phyloP scores from a whole-genome alignment of 2,888 invertebrate genomes.

The Brachyptera risi region DNA sequence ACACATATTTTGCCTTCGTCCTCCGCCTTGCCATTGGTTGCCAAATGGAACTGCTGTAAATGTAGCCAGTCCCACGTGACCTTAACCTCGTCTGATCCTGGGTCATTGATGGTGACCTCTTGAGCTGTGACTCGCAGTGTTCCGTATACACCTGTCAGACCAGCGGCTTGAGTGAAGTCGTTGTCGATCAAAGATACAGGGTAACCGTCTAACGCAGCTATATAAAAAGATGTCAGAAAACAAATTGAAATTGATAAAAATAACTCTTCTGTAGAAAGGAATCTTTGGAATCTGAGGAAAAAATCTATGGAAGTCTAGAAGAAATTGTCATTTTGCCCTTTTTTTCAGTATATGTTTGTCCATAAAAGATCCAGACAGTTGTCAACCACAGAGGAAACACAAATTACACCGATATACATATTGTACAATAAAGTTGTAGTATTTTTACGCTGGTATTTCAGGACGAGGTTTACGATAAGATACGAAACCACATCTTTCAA shows the following conservation, averaged over 20 bases:
- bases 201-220: conserved; percentile 17
- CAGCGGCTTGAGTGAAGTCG: conserved; percentile 57
- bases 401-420: no score
- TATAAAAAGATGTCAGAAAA: no score
- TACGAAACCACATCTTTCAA: no score
- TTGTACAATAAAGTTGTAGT: no score
- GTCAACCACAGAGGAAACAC: no score
- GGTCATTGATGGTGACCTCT: conserved; percentile 55
- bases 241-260: neutral
- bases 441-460: no score
- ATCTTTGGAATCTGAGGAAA: neutral
- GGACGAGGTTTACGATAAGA: no score
- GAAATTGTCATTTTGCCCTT: no score
- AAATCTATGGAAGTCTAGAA: conserved; percentile 41
- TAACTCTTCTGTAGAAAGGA: neutral
- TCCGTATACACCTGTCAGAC: conserved; percentile 56
- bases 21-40: conserved; percentile 47
- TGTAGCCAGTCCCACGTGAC: conserved; percentile 58
- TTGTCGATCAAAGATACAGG: conserved; percentile 60
- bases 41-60: conserved; percentile 54
- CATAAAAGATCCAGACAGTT: no score
- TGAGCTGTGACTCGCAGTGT: conserved; percentile 51
- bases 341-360: no score
- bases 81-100: conserved; percentile 48
- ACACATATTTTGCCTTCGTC: conserved; percentile 58